These are phyloP conservation scores for Gonioctena quinquepunctata DNA, from an alignment of 1,140 invertebrate genomes.

Conservation along the genomic window DNA sequence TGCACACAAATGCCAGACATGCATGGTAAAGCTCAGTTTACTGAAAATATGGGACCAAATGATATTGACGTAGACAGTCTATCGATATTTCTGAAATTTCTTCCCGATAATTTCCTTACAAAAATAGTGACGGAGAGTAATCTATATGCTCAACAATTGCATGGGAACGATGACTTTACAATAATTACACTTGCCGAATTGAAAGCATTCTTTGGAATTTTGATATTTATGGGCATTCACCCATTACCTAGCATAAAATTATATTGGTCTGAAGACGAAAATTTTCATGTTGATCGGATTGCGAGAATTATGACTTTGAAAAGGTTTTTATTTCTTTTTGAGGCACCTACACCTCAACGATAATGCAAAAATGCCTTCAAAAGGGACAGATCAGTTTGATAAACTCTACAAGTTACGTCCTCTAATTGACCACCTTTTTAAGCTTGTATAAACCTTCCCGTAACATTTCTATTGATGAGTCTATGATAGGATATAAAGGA, in stretches of 20 bases:
- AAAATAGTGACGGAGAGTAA: background rate
- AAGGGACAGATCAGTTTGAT: background rate
- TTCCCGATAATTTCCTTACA: background rate
- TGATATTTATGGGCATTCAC: conserved; percentile 1
- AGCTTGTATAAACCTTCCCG: background rate
- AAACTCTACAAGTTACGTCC: conserved; percentile 1
- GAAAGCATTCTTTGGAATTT: too few species aligned
- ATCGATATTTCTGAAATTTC: too few species aligned
- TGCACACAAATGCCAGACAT: background rate
- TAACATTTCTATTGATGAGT: background rate
- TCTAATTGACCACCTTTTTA: background rate
- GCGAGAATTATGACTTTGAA: conserved; percentile 3
- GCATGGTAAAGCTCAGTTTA: background rate
- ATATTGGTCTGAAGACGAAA: background rate
- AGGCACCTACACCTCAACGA: conserved; percentile 3
- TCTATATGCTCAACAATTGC: too few species aligned
- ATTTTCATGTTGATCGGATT: background rate
- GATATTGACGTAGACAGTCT: too few species aligned
- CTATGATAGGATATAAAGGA: conserved; percentile 35
- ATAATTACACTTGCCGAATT: too few species aligned
- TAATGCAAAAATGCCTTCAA: conserved; percentile 7
- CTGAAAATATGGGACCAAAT: background rate
- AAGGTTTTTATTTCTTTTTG: background rate
- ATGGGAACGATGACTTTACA: too few species aligned
- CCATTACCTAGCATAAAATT: background rate